Conservation (phyloP, 2,113 vertebrate species). For the Crotalus tigris region DNA sequence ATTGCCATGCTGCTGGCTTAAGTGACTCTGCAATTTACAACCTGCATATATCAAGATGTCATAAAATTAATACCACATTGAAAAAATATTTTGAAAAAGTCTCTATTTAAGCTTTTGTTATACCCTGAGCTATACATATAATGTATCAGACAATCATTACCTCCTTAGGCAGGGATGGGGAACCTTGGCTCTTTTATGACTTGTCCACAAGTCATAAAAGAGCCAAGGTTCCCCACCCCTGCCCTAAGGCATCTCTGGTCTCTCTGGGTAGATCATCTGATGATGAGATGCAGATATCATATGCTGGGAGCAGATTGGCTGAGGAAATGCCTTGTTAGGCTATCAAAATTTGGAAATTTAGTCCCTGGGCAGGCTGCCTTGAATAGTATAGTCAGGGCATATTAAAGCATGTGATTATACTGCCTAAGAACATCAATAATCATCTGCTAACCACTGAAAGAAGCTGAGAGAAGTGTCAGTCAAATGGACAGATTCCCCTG, state of each 20-base stretch:
- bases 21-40: neutral
- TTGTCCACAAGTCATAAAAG: no score
- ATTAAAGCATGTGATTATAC: constrained; percentile 44
- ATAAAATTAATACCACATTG: neutral
- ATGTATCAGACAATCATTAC: constrained; percentile 23
- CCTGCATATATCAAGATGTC: neutral
- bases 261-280: constrained; percentile 41
- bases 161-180: constrained; percentile 18
- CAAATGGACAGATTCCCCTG: neutral
- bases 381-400: constrained; percentile 26
- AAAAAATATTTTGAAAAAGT: neutral
- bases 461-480: constrained; percentile 17
- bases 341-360: constrained; percentile 61
- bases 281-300: constrained; percentile 61
- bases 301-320: constrained; percentile 48
- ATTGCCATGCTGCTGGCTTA: neutral
- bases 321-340: constrained; percentile 44
- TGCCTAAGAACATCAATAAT: constrained; percentile 20
- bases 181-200: no score
- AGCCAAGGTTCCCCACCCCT: no score
- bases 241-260: constrained; percentile 37
- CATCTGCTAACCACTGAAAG: constrained; percentile 27
- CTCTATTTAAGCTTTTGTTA: neutral
- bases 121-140: neutral
- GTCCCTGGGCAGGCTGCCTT: constrained; percentile 43